Evolutionary conservation across 2,113 vertebrate species (phyloP).

Genomic region (Menura novaehollandiae): DNA sequence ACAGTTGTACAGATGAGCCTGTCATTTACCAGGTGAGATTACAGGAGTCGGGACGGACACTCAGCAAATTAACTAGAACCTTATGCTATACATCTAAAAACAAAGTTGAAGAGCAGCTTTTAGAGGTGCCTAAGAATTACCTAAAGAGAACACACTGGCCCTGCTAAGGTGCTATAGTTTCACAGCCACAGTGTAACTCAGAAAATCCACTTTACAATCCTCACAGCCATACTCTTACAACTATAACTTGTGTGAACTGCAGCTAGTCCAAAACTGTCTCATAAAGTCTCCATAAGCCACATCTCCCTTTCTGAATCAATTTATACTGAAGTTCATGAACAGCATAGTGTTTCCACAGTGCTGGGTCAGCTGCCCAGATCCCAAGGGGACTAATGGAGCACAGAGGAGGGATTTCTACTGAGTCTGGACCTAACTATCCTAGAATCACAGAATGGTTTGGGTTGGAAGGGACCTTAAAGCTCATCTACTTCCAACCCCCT

Average conservation of each 20-base stretch:
- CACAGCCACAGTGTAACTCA: fast-evolving
- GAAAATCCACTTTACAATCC: neutral
- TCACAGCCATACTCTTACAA: neutral
- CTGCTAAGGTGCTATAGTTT: neutral
- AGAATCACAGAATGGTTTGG: neutral
- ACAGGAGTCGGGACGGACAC: neutral
- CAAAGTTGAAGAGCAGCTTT: neutral
- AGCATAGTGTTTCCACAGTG: neutral
- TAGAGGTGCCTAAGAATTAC: neutral
- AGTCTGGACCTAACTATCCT: neutral
- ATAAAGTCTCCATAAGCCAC: neutral
- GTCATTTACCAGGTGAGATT: neutral
- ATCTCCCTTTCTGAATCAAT: neutral
- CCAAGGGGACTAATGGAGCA: neutral
- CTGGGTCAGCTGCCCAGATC: neutral
- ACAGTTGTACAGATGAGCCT: neutral
- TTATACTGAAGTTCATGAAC: neutral
- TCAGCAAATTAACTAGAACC: neutral
- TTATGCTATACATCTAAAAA: neutral
- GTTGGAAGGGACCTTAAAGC: neutral
- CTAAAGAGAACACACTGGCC: fast-evolving
- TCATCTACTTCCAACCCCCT: neutral
- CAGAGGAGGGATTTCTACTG: neutral
- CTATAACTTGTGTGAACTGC: neutral
- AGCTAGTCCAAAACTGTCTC: neutral